phyloP scores from a whole-genome alignment of 2,888 invertebrate genomes.

The Cyclophora punctaria region DNA sequence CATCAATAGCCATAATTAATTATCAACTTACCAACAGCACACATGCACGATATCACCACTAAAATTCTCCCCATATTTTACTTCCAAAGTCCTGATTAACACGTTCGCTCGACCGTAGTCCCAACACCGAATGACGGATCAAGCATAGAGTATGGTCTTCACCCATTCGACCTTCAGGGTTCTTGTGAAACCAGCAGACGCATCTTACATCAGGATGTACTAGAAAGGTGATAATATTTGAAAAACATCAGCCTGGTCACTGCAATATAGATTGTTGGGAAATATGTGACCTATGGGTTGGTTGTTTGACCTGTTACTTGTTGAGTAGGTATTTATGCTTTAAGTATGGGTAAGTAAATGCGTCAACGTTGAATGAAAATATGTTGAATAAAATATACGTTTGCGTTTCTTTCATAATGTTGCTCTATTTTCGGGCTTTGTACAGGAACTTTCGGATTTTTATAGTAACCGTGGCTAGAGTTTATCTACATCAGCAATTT shows the following conservation, averaged over 20 bases:
- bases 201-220: slow-evolving; percentile 34
- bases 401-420: no score
- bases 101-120: slow-evolving; percentile 45
- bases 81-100: slow-evolving; percentile 29
- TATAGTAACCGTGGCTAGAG: no score
- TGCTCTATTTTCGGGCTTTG: no score
- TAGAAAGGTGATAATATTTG: not conserved
- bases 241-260: not conserved
- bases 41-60: slow-evolving; percentile 50
- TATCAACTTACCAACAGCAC: slow-evolving; percentile 49
- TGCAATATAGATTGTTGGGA: no score
- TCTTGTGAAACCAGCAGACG: slow-evolving; percentile 50
- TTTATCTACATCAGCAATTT: no score
- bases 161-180: slow-evolving; percentile 66
- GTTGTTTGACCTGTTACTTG: no score
- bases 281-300: no score
- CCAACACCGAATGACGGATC: slow-evolving; percentile 41
- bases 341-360: no score
- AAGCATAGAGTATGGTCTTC: slow-evolving; percentile 26
- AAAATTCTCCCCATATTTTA: slow-evolving; percentile 49
- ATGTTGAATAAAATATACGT: no score
- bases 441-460: no score
- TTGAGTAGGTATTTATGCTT: no score
- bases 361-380: no score
- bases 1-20: not conserved